A percentile compares a stretch with the other conserved stretches of the same genome.
phyloP scores from a whole-genome alignment of 2,113 vertebrate genomes.

The Ammodytes dubius region DNA sequence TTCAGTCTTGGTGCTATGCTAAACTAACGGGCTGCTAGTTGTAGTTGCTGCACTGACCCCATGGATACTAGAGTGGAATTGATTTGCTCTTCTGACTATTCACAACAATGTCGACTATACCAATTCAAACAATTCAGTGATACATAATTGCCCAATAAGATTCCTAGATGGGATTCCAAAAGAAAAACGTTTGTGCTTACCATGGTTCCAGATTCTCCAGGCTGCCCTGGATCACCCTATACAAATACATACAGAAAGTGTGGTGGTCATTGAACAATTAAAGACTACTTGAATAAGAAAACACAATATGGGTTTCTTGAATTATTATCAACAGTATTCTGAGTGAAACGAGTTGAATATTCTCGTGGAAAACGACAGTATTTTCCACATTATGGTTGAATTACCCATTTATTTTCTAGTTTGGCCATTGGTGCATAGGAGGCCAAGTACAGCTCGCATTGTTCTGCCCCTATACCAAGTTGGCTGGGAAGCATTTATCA shows the following conservation, averaged over 20 bases:
- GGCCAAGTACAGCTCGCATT: constrained; percentile 39
- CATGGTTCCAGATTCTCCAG: constrained; percentile 89
- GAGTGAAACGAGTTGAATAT: not conserved
- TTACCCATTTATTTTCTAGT: constrained; percentile 10
- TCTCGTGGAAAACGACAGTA: not conserved
- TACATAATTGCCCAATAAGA: not conserved
- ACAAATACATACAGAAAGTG: constrained; percentile 34
- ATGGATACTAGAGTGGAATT: not conserved
- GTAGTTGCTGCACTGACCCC: not conserved
- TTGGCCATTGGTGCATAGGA: constrained; percentile 7
- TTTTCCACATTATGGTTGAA: constrained; percentile 32
- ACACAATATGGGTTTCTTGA: constrained; percentile 5
- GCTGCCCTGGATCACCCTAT: constrained; percentile 93
- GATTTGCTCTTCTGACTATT: too few relatives aligned
- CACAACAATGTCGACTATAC: too few relatives aligned
- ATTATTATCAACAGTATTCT: not conserved
- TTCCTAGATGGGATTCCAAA: not conserved
- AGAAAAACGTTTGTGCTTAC: constrained; percentile 80
- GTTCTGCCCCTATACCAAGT: constrained; percentile 23
- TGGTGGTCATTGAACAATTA: not conserved
- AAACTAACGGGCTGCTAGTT: not conserved
- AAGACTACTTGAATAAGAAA: not conserved
- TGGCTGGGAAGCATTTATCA: constrained; percentile 53
- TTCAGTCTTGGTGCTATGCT: too few relatives aligned
- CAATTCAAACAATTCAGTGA: not conserved